phyloP scores from a whole-genome alignment of 2,888 invertebrate genomes.

The Catocala fraxini region DNA sequence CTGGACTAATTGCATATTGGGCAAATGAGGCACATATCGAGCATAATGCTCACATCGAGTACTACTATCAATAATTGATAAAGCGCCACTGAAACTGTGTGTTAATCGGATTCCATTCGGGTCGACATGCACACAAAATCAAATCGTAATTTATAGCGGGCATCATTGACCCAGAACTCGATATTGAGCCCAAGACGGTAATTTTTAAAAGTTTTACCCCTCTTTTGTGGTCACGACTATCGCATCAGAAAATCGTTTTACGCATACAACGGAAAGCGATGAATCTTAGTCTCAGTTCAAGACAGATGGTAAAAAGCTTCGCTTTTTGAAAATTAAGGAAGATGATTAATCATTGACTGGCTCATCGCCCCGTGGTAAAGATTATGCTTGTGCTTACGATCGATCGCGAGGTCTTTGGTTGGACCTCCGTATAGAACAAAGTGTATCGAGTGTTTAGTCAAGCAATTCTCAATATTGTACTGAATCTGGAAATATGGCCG shows the following conservation, averaged over 20 bases:
- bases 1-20: neutral
- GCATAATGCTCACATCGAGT: neutral
- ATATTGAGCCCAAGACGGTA: conserved; percentile 52
- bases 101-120: conserved; percentile 39
- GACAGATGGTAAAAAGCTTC: conserved; percentile 59
- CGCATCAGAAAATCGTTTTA: conserved; percentile 57
- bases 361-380: too few relatives aligned
- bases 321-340: conserved; percentile 38
- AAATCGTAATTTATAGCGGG: conserved; percentile 45
- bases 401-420: too few relatives aligned
- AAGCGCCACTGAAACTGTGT: conserved; percentile 19
- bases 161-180: conserved; percentile 44
- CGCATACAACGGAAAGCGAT: conserved; percentile 58
- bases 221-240: conserved; percentile 47
- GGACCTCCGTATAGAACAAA: too few relatives aligned
- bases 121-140: conserved; percentile 50
- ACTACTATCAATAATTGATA: conserved; percentile 7
- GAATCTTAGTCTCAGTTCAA: conserved; percentile 65
- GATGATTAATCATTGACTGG: conserved; percentile 44
- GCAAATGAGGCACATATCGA: neutral
- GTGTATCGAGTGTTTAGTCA: too few relatives aligned
- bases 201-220: conserved; percentile 59
- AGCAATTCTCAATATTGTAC: too few relatives aligned
- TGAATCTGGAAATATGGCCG: too few relatives aligned
- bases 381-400: too few relatives aligned